Evolutionary conservation across 2,113 vertebrate genomes (phyloP).

Genomic region (Cacatua alba): DNA sequence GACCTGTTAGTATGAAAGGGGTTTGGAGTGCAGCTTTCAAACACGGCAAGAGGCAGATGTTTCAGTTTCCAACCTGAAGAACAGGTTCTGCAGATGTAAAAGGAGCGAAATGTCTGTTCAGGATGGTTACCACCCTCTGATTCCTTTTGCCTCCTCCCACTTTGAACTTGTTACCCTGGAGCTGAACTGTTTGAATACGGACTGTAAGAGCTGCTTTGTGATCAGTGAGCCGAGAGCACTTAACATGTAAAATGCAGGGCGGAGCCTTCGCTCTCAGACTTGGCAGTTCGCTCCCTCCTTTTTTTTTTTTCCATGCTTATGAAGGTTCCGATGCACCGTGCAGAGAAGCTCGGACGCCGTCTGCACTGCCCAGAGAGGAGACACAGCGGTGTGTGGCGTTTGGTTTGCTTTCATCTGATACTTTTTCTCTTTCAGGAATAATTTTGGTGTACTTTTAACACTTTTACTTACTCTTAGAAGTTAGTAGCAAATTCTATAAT

Average conservation of each 20-base stretch:
- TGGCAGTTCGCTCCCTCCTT: background rate
- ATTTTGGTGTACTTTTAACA: background rate
- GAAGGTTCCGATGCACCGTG: background rate
- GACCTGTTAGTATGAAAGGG: background rate
- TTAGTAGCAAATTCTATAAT: background rate
- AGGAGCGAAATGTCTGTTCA: background rate
- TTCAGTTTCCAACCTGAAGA: slow-evolving; percentile 65
- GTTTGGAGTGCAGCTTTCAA: background rate
- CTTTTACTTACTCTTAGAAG: background rate
- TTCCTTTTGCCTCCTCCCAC: slow-evolving; percentile 61
- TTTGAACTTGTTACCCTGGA: slow-evolving; percentile 75
- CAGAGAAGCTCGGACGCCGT: background rate
- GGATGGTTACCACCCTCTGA: slow-evolving; percentile 24
- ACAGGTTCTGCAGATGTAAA: slow-evolving; percentile 65
- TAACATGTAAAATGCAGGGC: background rate
- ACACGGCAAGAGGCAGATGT: background rate
- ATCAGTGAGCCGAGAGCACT: background rate
- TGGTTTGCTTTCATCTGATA: background rate
- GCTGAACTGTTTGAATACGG: slow-evolving; percentile 66
- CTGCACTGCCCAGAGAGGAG: background rate
- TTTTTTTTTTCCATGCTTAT: background rate
- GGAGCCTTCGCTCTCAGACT: background rate
- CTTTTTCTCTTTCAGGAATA: background rate
- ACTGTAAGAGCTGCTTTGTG: slow-evolving; percentile 28
- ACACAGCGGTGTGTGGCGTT: slow-evolving; percentile 18